Evolutionary conservation across 64 coral and sea anemone species (phyloP).

Genomic region (Orbicella faveolata): DNA sequence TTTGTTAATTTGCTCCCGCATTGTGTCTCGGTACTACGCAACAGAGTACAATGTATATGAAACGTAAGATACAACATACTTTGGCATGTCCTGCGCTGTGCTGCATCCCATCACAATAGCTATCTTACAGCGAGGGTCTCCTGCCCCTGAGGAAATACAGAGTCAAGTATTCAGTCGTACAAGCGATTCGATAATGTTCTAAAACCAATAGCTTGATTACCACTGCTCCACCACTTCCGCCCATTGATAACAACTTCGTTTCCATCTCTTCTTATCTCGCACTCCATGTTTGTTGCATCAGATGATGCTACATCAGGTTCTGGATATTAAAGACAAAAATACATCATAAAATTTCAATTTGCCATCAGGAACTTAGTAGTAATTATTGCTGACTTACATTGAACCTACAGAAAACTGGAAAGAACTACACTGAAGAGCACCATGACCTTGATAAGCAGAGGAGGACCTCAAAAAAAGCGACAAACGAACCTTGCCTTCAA

Average conservation of each 20-base stretch:
- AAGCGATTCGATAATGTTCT: not conserved
- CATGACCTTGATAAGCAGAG: too few species aligned
- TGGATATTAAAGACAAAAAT: not conserved
- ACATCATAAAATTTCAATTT: not conserved
- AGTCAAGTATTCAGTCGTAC: not conserved
- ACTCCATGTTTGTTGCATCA: slow-evolving; percentile 99
- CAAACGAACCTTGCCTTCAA: too few species aligned
- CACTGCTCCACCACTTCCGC: slow-evolving; percentile 99
- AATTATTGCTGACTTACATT: too few species aligned
- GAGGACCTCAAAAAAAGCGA: too few species aligned
- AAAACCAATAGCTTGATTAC: slow-evolving; percentile 11
- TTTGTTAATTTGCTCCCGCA: too few species aligned
- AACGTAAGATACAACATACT: slow-evolving; percentile 24
- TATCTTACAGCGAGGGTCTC: slow-evolving; percentile 88
- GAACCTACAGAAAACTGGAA: too few species aligned
- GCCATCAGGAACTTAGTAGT: too few species aligned
- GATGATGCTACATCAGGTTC: slow-evolving; percentile 95
- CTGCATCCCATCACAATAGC: slow-evolving; percentile 89
- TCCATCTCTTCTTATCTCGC: slow-evolving; percentile 66
- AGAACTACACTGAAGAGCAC: too few species aligned
- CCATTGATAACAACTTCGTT: slow-evolving; percentile 87
- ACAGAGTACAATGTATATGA: too few species aligned
- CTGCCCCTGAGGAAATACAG: slow-evolving; percentile 64
- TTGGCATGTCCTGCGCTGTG: slow-evolving; percentile 47
- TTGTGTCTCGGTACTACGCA: too few species aligned